These are phyloP conservation scores for Eulemur albifrons DNA, from an alignment of 2,797 vertebrate species.

Conservation along the genomic window DNA sequence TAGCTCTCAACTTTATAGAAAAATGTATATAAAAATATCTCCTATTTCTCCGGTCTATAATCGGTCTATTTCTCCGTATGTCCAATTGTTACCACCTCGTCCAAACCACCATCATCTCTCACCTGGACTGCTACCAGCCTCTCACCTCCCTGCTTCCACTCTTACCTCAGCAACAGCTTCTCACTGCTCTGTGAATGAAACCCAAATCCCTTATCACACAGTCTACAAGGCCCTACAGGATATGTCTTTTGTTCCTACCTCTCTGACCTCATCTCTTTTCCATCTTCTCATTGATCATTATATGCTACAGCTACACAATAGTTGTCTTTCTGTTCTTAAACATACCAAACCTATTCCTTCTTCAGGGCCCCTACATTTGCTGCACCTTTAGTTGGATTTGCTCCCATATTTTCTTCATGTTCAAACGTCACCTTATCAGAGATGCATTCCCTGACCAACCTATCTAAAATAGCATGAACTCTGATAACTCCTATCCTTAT, in stretches of 20 bases:
- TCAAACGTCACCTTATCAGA: constrained; percentile 2
- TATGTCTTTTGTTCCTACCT: not conserved
- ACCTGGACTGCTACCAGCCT: not conserved
- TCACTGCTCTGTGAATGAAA: not conserved
- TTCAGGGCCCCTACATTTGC: not conserved
- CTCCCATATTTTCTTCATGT: not conserved
- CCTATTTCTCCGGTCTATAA: not conserved
- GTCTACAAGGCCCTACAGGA: not conserved
- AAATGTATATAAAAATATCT: not conserved
- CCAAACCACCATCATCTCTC: not conserved
- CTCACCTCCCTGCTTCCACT: not conserved
- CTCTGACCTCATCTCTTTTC: not conserved
- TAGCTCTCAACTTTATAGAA: not conserved
- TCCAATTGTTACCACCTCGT: not conserved
- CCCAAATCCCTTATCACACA: not conserved
- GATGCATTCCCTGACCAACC: not conserved
- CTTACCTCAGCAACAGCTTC: not conserved
- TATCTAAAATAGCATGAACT: not conserved
- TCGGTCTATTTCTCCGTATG: not conserved
- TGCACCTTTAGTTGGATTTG: constrained; percentile 10
- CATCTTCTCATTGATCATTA: not conserved
- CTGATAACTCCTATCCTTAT: not conserved
- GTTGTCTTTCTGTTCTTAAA: not conserved
- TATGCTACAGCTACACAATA: not conserved
- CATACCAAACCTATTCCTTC: not conserved